Evolutionary conservation across 2,113 vertebrate species (phyloP), one percentile per base, ranked within the genome.

Genomic region (Lampris incognitus): DNA sequence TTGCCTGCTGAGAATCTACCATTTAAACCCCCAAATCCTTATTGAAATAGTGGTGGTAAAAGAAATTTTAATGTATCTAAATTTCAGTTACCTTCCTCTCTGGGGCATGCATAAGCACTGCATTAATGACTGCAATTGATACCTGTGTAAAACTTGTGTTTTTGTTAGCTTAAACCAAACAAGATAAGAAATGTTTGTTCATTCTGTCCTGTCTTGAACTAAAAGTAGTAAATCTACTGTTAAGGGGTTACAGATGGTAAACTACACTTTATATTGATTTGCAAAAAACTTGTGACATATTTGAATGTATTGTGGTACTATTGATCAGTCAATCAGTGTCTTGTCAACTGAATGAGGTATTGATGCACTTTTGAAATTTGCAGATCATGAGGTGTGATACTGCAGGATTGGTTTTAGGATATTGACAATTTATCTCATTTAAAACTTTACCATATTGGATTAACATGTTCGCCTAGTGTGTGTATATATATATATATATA

Each of bases 301-400:
- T 83, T 92, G 89, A 91, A 91, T 92, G 89, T 93, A 91, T 87
- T 76, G 75, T 89, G 82, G 88, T 93, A 84, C 87, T 87, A 54
- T 68, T 68, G 65, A 76, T 88, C 81, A 67, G 84, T 85, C 74
- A 72, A 62, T 85, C 81, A 85, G 70, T 87, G 76, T 83, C 69
- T 79, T 79, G 58, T 86, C 74, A 79, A 41, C 65, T 85, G 69
- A 85, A 82, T 79, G 71, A 76, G 82, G 78, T 85, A 78, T 90
- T 78, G 72, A 89, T 82, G 91, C 89, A 93, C 91, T 91, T 93
- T 93, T 63, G 62, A 75, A 84, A 79, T 42, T 77, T 76, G 40
- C 71, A 85, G 87, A 78, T 66, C 7, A 78, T 72, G 77, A 86
- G 69, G 78, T 90, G 86, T 85, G 74, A 88, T 69, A 80, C 61